phyloP scores from a whole-genome alignment of 1,140 invertebrate genomes.

The Panagrolaimus sp. region DNA sequence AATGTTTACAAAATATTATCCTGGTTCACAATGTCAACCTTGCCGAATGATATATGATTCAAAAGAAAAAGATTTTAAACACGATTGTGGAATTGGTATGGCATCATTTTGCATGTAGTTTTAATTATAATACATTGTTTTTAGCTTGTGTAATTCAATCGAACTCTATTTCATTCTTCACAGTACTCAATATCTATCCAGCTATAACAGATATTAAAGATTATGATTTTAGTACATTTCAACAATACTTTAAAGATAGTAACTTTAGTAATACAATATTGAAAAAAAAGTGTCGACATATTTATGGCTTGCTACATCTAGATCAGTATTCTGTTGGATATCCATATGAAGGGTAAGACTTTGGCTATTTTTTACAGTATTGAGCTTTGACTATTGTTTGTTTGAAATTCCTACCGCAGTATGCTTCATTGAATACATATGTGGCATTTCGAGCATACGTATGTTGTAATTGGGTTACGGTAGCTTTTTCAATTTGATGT shows the following conservation, averaged over 20 bases:
- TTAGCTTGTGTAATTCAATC: neutral
- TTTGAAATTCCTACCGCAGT: too few species aligned
- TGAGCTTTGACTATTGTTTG: neutral
- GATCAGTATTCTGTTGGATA: conserved; percentile 5
- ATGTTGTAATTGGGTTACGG: too few species aligned
- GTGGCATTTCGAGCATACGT: too few species aligned
- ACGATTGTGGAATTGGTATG: conserved; percentile 1
- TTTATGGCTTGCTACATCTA: neutral
- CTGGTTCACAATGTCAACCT: neutral
- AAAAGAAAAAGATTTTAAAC: neutral
- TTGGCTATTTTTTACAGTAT: neutral
- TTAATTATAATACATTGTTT: too few species aligned
- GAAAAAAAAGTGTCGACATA: neutral
- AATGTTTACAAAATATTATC: neutral
- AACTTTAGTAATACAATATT: neutral
- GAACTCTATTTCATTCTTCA: neutral
- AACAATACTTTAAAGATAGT: neutral
- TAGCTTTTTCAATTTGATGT: too few species aligned
- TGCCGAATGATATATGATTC: neutral
- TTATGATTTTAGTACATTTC: neutral
- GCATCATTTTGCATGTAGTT: too few species aligned
- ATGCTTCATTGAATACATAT: too few species aligned
- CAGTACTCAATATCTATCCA: neutral
- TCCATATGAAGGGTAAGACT: neutral
- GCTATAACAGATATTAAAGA: neutral